These are phyloP conservation scores for Xerus rutilus DNA, from an alignment of 2,797 vertebrate genomes.

Conservation along the genomic window DNA sequence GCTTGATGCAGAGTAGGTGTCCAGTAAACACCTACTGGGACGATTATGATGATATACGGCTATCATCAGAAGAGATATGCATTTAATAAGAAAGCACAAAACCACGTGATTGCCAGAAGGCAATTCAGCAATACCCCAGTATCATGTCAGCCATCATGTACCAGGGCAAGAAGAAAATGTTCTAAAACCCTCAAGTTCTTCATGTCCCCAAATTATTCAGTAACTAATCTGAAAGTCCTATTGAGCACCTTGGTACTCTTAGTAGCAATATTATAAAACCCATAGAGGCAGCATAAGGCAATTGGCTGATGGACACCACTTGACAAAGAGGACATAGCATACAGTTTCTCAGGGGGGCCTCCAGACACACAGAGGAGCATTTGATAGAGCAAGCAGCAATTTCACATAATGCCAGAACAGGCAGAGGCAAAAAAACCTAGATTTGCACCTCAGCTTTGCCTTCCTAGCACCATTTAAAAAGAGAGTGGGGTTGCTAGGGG, in stretches of 20 bases:
- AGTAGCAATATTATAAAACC: not conserved
- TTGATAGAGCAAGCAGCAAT: not conserved
- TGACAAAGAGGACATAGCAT: not conserved
- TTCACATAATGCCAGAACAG: not conserved
- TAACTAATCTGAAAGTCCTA: conserved; percentile 23
- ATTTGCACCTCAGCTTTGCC: conserved; percentile 14
- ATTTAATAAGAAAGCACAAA: conserved; percentile 50
- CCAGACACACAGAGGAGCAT: not conserved
- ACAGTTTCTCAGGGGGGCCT: not conserved
- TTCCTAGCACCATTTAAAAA: not conserved
- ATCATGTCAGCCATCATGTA: not conserved
- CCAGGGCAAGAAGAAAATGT: conserved; percentile 20
- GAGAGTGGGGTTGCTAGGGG: too few relatives aligned
- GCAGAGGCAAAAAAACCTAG: conserved; percentile 5
- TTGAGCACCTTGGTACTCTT: not conserved
- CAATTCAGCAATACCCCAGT: not conserved
- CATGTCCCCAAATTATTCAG: conserved; percentile 42
- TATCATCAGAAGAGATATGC: conserved; percentile 7
- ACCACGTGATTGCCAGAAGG: not conserved
- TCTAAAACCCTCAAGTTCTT: not conserved
- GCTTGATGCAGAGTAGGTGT: not conserved
- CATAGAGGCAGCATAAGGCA: not conserved
- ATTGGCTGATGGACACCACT: not conserved
- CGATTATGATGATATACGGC: not conserved
- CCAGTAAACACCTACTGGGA: not conserved